These are phyloP conservation scores for Arbacia lixula DNA, from an alignment of 53 echinoderm and acorn worm species.

Conservation along the genomic window DNA sequence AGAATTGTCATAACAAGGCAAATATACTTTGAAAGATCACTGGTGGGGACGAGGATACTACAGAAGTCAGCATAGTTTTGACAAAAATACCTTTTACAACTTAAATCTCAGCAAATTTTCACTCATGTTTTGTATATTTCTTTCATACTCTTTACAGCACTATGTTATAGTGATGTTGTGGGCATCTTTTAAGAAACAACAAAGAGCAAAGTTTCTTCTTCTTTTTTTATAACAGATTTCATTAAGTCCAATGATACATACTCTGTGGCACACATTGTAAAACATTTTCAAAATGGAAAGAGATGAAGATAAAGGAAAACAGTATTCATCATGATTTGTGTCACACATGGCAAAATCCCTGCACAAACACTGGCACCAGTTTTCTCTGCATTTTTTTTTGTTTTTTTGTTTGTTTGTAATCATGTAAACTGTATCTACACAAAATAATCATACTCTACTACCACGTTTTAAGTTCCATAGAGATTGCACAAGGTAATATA, in stretches of 20 bases:
- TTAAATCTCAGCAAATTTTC: constrained; percentile 36
- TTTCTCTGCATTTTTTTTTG: constrained; percentile 1
- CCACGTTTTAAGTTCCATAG: neutral
- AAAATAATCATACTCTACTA: constrained; percentile 19
- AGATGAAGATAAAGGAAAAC: constrained; percentile 38
- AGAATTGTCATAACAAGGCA: constrained; percentile 48
- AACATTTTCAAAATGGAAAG: constrained; percentile 23
- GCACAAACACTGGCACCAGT: constrained; percentile 47
- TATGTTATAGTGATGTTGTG: constrained; percentile 5
- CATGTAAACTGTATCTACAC: constrained; percentile 8
- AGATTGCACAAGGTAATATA: constrained; percentile 40
- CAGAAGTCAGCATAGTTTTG: constrained; percentile 35
- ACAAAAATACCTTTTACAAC: constrained; percentile 31
- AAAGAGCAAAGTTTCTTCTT: no score
- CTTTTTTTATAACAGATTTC: neutral
- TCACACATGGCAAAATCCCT: constrained; percentile 48
- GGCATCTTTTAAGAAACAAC: constrained; percentile 30
- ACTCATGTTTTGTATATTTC: constrained; percentile 19
- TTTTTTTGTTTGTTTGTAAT: neutral
- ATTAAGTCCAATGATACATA: constrained; percentile 32
- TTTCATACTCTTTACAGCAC: constrained; percentile 39
- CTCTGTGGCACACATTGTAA: constrained; percentile 43
- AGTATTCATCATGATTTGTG: constrained; percentile 43
- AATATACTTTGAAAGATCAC: constrained; percentile 54
- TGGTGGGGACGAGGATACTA: constrained; percentile 26